Conservation (phyloP, 2,888 invertebrate genomes). For the Polyommatus icarus region DNA sequence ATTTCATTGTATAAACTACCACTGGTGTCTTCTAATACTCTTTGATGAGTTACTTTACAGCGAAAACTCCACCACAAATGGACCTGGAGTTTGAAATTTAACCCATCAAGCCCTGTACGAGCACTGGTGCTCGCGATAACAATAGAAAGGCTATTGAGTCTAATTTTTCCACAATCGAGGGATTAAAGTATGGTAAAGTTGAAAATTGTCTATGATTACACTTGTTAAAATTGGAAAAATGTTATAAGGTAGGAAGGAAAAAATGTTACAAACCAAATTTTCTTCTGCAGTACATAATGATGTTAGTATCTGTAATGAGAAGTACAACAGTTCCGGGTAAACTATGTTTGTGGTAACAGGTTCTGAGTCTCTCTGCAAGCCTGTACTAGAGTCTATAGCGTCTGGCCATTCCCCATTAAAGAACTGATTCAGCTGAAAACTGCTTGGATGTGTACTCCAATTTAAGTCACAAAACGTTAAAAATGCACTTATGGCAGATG, state of each 20-base stretch:
- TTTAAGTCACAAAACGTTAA: slow-evolving; percentile 89
- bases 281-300: slow-evolving; percentile 56
- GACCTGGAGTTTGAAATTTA: slow-evolving; percentile 47
- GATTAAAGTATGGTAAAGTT: background rate
- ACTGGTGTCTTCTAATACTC: slow-evolving; percentile 87
- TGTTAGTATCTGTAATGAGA: slow-evolving; percentile 65
- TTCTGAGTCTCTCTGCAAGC: slow-evolving; percentile 82
- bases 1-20: slow-evolving; percentile 82
- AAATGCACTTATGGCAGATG: slow-evolving; percentile 83
- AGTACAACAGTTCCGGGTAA: slow-evolving; percentile 74
- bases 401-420: slow-evolving; percentile 67
- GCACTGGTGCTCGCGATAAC: too few relatives aligned
- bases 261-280: slow-evolving; percentile 57
- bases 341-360: slow-evolving; percentile 84
- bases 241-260: background rate
- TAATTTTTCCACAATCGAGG: too few relatives aligned
- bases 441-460: slow-evolving; percentile 87
- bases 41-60: slow-evolving; percentile 86
- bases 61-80: slow-evolving; percentile 88
- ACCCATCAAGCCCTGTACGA: too few relatives aligned
- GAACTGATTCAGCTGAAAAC: slow-evolving; percentile 62
- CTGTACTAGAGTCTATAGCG: slow-evolving; percentile 58
- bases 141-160: too few relatives aligned
- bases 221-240: background rate
- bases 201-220: background rate